Evolutionary conservation across 2,888 invertebrate species (phyloP).

Genomic region (Eilema caniola): DNA sequence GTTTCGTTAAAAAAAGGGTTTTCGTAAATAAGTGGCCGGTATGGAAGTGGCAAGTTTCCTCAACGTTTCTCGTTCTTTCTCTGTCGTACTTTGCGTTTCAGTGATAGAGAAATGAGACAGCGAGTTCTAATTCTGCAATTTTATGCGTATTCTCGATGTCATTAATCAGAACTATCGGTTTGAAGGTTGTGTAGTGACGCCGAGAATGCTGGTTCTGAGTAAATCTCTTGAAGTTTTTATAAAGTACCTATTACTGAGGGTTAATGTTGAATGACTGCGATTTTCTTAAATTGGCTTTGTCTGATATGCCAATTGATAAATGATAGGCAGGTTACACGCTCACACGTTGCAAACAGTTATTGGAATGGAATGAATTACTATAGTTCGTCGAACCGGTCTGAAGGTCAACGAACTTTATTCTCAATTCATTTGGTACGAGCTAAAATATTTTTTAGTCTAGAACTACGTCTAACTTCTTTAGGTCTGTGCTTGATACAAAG

Average conservation of each 20-base stretch:
- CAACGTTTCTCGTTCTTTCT: conserved; percentile 23
- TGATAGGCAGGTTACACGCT: conserved; percentile 28
- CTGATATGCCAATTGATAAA: conserved; percentile 41
- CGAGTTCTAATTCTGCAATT: conserved; percentile 30
- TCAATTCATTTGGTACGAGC: no score
- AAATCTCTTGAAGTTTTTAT: conserved; percentile 51
- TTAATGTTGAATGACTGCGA: conserved; percentile 46
- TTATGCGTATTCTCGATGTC: conserved; percentile 27
- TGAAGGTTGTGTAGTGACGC: conserved; percentile 29
- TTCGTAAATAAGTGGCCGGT: conserved; percentile 45
- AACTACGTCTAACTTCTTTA: neutral
- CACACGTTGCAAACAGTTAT: neutral
- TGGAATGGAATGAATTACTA: neutral
- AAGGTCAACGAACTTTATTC: no score
- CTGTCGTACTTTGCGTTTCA: conserved; percentile 23
- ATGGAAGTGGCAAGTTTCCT: conserved; percentile 30
- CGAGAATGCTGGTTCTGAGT: conserved; percentile 27
- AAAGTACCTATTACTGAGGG: conserved; percentile 48
- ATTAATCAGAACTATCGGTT: conserved; percentile 21
- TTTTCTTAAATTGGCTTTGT: conserved; percentile 40
- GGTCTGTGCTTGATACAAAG: neutral
- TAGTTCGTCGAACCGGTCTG: no score
- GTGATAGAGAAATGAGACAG: conserved; percentile 24
- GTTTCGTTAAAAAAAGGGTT: conserved; percentile 50
- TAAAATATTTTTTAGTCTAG: no score